Evolutionary conservation across 2,797 vertebrate species (phyloP).

Genomic region (Triplophysa yarkandensis): DNA sequence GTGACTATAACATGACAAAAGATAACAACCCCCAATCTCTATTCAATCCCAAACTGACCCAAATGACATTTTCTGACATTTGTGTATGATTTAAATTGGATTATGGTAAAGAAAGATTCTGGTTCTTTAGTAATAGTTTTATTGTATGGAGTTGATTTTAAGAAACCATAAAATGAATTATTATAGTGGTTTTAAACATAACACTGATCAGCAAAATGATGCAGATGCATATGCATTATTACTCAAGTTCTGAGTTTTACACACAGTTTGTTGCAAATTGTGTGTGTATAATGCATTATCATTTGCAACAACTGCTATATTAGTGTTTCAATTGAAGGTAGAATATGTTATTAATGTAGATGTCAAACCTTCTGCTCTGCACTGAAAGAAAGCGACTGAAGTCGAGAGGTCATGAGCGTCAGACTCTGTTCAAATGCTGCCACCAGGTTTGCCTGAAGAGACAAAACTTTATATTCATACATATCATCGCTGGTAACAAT

Average conservation of each 20-base stretch:
- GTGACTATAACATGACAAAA: neutral
- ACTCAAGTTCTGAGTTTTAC: too few relatives aligned
- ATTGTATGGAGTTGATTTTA: neutral
- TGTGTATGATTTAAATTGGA: neutral
- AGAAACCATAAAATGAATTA: neutral
- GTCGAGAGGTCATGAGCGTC: constrained; percentile 90
- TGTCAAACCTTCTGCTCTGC: constrained; percentile 90
- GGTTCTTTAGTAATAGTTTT: too few relatives aligned
- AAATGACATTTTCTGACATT: too few relatives aligned
- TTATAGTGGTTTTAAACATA: too few relatives aligned
- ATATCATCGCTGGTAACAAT: too few relatives aligned
- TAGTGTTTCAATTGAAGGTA: neutral
- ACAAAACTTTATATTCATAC: constrained; percentile 24
- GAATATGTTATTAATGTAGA: neutral
- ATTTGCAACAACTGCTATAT: too few relatives aligned
- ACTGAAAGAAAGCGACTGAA: constrained; percentile 86
- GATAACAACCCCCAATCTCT: constrained; percentile 2
- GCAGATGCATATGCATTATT: too few relatives aligned
- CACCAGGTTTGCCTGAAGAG: constrained; percentile 89
- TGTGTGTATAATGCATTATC: too few relatives aligned
- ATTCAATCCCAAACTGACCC: constrained; percentile 6
- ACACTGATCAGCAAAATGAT: too few relatives aligned
- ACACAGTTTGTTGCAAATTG: too few relatives aligned
- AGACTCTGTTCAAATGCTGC: constrained; percentile 96
- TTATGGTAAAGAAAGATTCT: neutral